A percentile compares a stretch with the other conserved stretches of the same genome.
phyloP scores from a whole-genome alignment of 2,113 vertebrate genomes.

The Lethenteron reissneri region DNA sequence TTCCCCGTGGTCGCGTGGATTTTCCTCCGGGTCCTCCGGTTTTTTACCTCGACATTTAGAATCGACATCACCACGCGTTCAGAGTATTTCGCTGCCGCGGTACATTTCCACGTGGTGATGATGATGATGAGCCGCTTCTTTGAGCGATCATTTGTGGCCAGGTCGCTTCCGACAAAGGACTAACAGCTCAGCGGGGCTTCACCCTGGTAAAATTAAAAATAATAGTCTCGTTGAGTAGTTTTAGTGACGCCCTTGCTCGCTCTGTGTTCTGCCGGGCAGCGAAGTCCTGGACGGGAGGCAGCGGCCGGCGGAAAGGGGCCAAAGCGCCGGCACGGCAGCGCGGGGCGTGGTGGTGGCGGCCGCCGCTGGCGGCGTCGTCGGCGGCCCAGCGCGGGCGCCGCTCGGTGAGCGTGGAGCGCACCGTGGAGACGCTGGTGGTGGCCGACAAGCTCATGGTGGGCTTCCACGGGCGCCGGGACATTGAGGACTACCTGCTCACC shows the following conservation, averaged over 20 bases:
- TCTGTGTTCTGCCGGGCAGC: constrained; percentile 1
- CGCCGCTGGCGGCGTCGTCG: neutral
- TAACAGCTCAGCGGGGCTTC: no score
- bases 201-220: no score
- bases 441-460: constrained; percentile 98
- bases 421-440: constrained; percentile 89
- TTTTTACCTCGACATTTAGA: no score
- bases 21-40: no score
- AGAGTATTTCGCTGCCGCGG: no score
- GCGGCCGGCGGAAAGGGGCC: constrained; percentile 4
- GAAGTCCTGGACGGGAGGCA: neutral
- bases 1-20: no score
- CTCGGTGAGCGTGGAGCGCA: constrained; percentile 72
- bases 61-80: no score
- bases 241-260: neutral
- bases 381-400: constrained; percentile 19
- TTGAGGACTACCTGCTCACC: constrained; percentile 92
- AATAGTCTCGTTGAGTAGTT: neutral
- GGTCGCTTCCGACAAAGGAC: no score
- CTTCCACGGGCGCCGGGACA: constrained; percentile 79
- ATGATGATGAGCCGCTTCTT: no score
- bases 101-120: no score
- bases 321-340: neutral
- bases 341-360: neutral
- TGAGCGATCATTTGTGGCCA: no score